Base-by-base conservation (phyloP, 37 sponge, comb jelly and placozoan species). In the Halisarca cf. caerulea region DNA sequence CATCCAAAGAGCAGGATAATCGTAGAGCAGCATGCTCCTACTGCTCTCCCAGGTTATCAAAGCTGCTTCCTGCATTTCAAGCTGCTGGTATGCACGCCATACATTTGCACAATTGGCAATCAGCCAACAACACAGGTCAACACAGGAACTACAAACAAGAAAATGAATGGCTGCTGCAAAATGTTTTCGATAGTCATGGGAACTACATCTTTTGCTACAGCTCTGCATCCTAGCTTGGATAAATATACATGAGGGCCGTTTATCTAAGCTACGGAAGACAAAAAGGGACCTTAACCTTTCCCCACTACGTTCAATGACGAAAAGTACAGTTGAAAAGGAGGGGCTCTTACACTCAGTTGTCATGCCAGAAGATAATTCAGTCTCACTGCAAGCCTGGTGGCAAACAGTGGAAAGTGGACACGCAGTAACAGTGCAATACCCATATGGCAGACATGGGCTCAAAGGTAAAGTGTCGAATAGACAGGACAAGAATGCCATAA, bases 1-100 rank as follows among this genome's bases (percentile, higher is more conserved):
- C 71, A 32, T 20, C 71, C 21, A 28, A n/a, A 28, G 36, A n/a
- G 7, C 71, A 69, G 33, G 3, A 69, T 35, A 69, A 36, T 3
- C 27, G 71, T 20, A 3, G 20, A 69, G 2, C 71, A 36, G 37
- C 36, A 32, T 69, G 71, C 3, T 69, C 71, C 27, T 32, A 36
- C 71, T 69, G 71, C 33, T n/a, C 71, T 32, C 25, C 25, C 2
- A 20, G 25, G 34, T 36, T 69, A 2, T 28, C 27, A 32, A 28
- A n/a, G 32, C 33, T 69, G 21, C 3, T 69, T 3, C 71, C 71
- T 69, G 37, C 71, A 4, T 69, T 69, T 69, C 36, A 69, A 28
- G 71, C 71, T 69, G 71, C 71, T 69, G 71, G 71, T 4, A 69
- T 69, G 71, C 71, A 69, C 7, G 71, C 36, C 3, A n/a, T 21